Percentiles rank a stretch among this genome's conserved stretches.
phyloP scores from a whole-genome alignment of 2,113 vertebrate genomes.

The Cyanistes caeruleus region DNA sequence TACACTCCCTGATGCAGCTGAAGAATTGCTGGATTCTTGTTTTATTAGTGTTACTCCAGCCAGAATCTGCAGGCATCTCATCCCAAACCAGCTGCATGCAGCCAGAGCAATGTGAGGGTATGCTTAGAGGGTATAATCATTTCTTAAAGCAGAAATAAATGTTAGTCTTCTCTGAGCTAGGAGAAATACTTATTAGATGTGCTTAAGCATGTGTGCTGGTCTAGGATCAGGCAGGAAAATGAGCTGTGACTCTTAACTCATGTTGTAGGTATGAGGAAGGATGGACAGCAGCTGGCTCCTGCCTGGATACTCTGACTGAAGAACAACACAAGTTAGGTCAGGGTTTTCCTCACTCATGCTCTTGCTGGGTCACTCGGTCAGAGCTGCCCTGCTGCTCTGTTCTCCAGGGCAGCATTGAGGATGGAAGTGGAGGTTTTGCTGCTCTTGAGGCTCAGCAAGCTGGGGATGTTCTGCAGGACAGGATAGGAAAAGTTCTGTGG shows the following conservation, averaged over 20 bases:
- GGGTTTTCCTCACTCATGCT: not conserved
- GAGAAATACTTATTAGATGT: not conserved
- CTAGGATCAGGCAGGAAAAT: not conserved
- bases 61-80: not conserved
- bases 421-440: not conserved
- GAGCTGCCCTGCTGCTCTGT: not conserved
- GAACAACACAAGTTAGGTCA: not conserved
- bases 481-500: not conserved
- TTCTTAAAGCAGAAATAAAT: not conserved
- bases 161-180: not conserved
- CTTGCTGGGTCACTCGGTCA: not conserved
- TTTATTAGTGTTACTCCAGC: not conserved
- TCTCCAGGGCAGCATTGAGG: rapidly evolving
- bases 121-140: not conserved
- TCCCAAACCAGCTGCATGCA: not conserved
- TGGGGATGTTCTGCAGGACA: not conserved
- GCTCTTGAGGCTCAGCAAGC: not conserved
- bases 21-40: not conserved
- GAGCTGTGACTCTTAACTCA: not conserved
- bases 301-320: not conserved
- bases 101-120: not conserved
- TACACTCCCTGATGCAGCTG: not conserved
- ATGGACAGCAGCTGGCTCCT: not conserved
- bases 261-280: not conserved
- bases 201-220: not conserved